Evolutionary conservation across 2,113 vertebrate species (phyloP), one percentile per base, ranked within the genome.

Genomic region (Microcebus jonahi): DNA sequence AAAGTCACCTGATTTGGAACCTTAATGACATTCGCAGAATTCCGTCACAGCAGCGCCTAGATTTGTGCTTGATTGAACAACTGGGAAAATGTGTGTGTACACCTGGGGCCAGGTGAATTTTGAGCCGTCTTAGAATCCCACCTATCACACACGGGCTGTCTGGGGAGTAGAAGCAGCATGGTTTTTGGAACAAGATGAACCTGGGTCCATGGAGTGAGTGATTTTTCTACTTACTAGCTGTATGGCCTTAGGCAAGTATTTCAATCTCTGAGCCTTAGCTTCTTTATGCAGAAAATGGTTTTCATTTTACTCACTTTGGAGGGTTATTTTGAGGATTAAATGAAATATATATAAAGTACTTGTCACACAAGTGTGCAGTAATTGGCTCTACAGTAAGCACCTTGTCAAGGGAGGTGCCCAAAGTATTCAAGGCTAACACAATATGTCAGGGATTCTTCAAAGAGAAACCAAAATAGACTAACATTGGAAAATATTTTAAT

Each of bases 91-190:
- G 27, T 83, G 48, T 57, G 67, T 34, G 29, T 18, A 12, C n/a
- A 13, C 27, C 34, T 14, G 0, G 7, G 21, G 29, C 45, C 8
- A 0, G 71, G 34, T 29, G 17, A 18, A 3, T 42, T 34, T 29
- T 23, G 20, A 57, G 65, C 50, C 17, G 3, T 27, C 53, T 13
- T 20, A 3, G 31, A 63, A 39, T 39, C 61, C 65, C 18, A n/a
- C 17, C 15, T 4, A 6, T 34, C 39, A 3, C 34, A 45, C 3
- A 13, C 0, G 21, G 39, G 17, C 27, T 8, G 39, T 67, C 48
- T 59, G 77, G 48, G 17, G 39, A 42, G 17, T 9, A 2, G 55
- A 61, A 68, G 42, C 15, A 42, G 21, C 8, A 11, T 2, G 18
- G 76, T 50, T 42, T 61, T 48, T 61, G 92, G n/a, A 53, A 76